Percentiles rank a stretch among this genome's conserved stretches.
Evolutionary conservation across 2,888 invertebrate genomes (phyloP).

Genomic region (Hipparchia semele): DNA sequence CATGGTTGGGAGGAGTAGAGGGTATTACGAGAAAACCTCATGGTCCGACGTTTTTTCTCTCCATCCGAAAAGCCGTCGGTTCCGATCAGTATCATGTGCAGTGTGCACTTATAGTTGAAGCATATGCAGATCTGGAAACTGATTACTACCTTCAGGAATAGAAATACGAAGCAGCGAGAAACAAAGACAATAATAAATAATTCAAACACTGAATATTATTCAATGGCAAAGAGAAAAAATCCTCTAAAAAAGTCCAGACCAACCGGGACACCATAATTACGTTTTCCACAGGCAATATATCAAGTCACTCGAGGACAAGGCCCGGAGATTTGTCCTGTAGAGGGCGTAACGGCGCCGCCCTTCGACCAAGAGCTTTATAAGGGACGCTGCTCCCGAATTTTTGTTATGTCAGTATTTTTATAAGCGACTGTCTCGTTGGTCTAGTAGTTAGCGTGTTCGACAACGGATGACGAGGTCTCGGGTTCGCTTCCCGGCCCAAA

Average conservation of each 20-base stretch:
- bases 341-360: slow-evolving; percentile 63
- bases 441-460: too few relatives aligned
- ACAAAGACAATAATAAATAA: not conserved
- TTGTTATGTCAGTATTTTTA: slow-evolving; percentile 49
- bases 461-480: not conserved
- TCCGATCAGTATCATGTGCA: too few relatives aligned
- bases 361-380: slow-evolving; percentile 39
- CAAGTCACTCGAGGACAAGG: slow-evolving; percentile 35
- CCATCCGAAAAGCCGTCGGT: too few relatives aligned
- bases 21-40: too few relatives aligned
- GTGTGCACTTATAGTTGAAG: too few relatives aligned
- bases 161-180: not conserved
- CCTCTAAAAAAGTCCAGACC: slow-evolving; percentile 1
- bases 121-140: too few relatives aligned
- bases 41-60: too few relatives aligned
- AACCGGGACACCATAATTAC: slow-evolving; percentile 38
- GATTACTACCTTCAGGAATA: too few relatives aligned
- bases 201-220: not conserved
- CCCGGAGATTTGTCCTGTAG: slow-evolving; percentile 50
- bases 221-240: slow-evolving; percentile 4
- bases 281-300: slow-evolving; percentile 37
- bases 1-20: too few relatives aligned
- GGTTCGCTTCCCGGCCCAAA: not conserved
- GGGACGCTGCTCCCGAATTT: slow-evolving; percentile 30
- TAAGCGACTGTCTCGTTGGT: slow-evolving; percentile 26